Evolutionary conservation across 2,888 invertebrate genomes (phyloP).

Genomic region (Eupelmus urozonus): DNA sequence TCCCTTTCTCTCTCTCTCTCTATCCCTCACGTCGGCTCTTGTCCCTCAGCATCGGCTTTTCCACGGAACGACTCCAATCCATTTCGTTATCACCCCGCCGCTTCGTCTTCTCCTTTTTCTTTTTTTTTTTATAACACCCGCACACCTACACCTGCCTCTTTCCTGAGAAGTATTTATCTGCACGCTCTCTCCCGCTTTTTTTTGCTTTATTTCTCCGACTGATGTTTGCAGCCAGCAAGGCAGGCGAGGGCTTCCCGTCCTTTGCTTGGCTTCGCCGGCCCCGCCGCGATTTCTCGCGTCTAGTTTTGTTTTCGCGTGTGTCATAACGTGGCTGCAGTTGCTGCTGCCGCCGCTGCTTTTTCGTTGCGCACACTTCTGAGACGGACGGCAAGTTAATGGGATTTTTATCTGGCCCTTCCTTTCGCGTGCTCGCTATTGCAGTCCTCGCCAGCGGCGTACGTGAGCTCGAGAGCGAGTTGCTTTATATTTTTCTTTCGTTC

Average conservation of each 20-base stretch:
- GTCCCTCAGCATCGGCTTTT: constrained; percentile 3
- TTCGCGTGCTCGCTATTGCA: background rate
- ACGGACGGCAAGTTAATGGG: constrained; percentile 55
- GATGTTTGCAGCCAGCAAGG: background rate
- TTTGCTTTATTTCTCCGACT: background rate
- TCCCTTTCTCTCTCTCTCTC: constrained; percentile 7
- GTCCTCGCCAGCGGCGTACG: background rate
- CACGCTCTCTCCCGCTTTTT: background rate
- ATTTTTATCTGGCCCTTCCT: constrained; percentile 55
- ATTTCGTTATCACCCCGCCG: constrained; percentile 46
- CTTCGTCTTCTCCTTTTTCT: background rate
- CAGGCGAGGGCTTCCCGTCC: constrained; percentile 8
- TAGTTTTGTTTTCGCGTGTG: constrained; percentile 34
- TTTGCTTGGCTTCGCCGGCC: constrained; percentile 33
- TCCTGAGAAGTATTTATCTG: background rate
- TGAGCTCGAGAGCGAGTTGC: background rate
- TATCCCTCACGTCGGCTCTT: background rate
- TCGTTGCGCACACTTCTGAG: constrained; percentile 16
- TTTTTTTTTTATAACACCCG: background rate
- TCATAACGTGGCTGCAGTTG: no score
- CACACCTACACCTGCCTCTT: background rate
- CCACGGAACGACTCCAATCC: constrained; percentile 48
- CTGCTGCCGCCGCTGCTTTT: constrained; percentile 1
- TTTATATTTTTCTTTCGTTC: background rate
- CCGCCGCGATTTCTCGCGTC: constrained; percentile 29